phyloP scores from a whole-genome alignment of 2,113 vertebrate genomes.

The Callipepla squamata region DNA sequence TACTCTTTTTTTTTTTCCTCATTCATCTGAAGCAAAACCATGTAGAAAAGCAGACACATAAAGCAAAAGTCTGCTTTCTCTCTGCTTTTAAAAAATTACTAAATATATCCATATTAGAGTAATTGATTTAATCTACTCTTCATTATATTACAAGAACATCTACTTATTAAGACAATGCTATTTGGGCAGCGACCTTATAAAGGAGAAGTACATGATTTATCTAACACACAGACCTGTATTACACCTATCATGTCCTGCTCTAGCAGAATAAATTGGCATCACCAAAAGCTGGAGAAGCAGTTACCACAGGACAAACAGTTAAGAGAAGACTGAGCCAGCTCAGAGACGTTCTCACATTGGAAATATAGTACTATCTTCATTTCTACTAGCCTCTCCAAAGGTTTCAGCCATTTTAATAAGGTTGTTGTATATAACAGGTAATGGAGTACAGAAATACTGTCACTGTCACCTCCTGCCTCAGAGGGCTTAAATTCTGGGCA shows the following conservation, averaged over 20 bases:
- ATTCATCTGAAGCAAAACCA: not conserved
- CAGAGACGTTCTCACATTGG: not conserved
- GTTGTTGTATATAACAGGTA: not conserved
- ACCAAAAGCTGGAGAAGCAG: fast-evolving
- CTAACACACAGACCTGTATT: not conserved
- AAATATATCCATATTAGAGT: not conserved
- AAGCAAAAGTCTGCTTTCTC: not conserved
- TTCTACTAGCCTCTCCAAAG: not conserved
- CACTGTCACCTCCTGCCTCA: not conserved
- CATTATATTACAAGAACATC: not conserved
- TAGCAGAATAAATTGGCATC: not conserved
- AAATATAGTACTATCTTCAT: not conserved
- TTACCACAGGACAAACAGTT: not conserved
- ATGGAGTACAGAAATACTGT: not conserved
- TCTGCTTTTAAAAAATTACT: not conserved
- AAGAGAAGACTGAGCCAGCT: fast-evolving
- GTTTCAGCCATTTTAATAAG: not conserved
- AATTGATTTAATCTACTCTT: not conserved
- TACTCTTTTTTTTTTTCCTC: not conserved
- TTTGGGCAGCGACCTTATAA: not conserved
- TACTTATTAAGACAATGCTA: not conserved
- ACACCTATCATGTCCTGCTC: not conserved
- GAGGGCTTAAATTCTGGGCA: not conserved
- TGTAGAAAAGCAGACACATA: not conserved
- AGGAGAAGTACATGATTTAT: not conserved